Base-by-base conservation (phyloP, 2,888 invertebrate genomes). In the Microplitis manilae region DNA sequence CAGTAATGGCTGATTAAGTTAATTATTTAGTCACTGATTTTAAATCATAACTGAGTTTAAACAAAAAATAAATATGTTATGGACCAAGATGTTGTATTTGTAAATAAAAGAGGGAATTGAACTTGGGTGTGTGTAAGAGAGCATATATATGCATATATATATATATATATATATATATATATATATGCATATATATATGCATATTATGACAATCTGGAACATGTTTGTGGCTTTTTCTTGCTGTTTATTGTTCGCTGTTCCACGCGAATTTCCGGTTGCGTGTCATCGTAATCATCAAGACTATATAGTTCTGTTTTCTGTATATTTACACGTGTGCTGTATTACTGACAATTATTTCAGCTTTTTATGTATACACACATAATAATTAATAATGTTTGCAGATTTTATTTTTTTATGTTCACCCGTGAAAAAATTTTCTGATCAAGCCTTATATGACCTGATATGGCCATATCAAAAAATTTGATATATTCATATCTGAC, bases 241-340 rank as follows among this genome's bases (percentile, higher is more conserved):
- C 60, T 71, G 62, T 30, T 59, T 40, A 71, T 71, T 71, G 71
- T 71, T 61, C 61, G 38, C 60, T 72, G 62, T 72, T 72, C 50
- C 72, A 65, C 73, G 73, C 41, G 73, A 62, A 73, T 73, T 73
- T 73, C 73, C 73, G 73, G 73, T 73, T 73, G 65, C 73, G 64
- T 73, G 73, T 60, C 64, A n/a, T 62, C 67, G 38, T 67, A n/a
- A 67, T 6, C 67, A 39, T 67, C 15, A 40, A 40, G 15, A 41
- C 40, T 62, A 62, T 62, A 20, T 62, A n/a, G 20, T 62, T 50
- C 50, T 50, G 20, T 17, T 20, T 59, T 62, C 62, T 17, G n/a
- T 15, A 15, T 62, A 62, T 7, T 62, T 62, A 62, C 7, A 1
- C 62, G 8, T 20, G 62, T 62, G 6, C n/a, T 20, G 20, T 62